A percentile compares a stretch with the other conserved stretches of the same genome.
phyloP scores from a whole-genome alignment of 2,113 vertebrate genomes.

The Passer montanus region DNA sequence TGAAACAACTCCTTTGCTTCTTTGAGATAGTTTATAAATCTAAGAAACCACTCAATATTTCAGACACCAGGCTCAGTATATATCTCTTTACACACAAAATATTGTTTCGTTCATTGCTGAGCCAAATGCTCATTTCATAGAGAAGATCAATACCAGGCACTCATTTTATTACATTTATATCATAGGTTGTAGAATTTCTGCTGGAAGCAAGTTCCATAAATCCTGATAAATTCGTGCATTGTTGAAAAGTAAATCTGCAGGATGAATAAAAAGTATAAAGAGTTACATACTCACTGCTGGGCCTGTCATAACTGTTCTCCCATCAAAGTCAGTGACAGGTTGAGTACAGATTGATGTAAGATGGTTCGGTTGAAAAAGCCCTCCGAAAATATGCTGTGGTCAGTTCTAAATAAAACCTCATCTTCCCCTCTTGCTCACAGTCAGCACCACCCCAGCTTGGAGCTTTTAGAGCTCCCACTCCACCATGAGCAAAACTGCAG shows the following conservation, averaged over 20 bases:
- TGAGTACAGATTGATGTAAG: background rate
- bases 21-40: constrained; percentile 9
- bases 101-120: background rate
- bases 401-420: background rate
- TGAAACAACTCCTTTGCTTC: background rate
- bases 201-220: background rate
- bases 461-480: background rate
- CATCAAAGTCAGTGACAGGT: background rate
- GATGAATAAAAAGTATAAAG: background rate
- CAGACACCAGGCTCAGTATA: background rate
- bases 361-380: background rate
- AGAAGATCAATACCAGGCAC: background rate
- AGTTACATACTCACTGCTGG: background rate
- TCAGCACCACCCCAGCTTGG: background rate
- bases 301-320: background rate
- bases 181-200: background rate
- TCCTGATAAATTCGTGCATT: background rate
- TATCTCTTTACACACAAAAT: background rate
- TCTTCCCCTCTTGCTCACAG: background rate
- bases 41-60: constrained; percentile 1
- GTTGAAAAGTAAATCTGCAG: constrained; percentile 1
- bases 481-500: background rate
- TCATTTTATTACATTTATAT: constrained; percentile 1
- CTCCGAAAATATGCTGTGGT: background rate
- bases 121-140: background rate